Evolutionary conservation across 2,113 vertebrate species (phyloP), one percentile per base, ranked within the genome.

Genomic region (Xyliphius kryptos): DNA sequence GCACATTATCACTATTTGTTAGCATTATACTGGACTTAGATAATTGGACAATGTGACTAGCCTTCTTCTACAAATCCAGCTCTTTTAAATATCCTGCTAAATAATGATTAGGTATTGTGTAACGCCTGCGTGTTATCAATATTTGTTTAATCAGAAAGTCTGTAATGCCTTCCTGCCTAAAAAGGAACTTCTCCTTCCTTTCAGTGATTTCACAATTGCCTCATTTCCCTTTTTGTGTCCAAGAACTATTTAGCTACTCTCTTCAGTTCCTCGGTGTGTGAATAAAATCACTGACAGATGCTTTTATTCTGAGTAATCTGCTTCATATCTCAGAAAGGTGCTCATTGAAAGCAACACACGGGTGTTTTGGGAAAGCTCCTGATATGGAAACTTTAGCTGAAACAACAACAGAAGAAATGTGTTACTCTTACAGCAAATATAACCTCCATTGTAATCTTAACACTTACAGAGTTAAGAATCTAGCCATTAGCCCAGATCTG

Each of bases 141-240:
- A 52, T 64, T 58, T 69, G 52, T 72, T 67, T 74, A 67, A 68
- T 58, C 49, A 67, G 50, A 61, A 66, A 63, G 40, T 48, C 51
- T 68, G 46, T 60, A 66, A 57, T 2, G 16, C 15, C 63, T 74
- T 74, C 71, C 66, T 74, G 63, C 6, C 43, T 59, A 13, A 56
- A 43, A 53, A 60, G 50, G 51, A 32, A 50, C 59, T 44, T 52
- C 66, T 60, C 26, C 72, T 77, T 74, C 69, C 72, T 72, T 65
- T 74, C 56, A 57, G 19, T 58, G 64, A 74, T 77, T 77, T 77
- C 72, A 72, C 75, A 72, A 71, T 69, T 71, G 69, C 61, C 66
- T 70, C 59, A 67, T 71, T 71, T 72, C 72, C 69, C 41, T 58
- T 72, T 56, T 61, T 66, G n/a, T 59, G 70, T 67, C 66, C 61